phyloP scores from a whole-genome alignment of 2,797 vertebrate genomes.

The Eidolon dupreanum region DNA sequence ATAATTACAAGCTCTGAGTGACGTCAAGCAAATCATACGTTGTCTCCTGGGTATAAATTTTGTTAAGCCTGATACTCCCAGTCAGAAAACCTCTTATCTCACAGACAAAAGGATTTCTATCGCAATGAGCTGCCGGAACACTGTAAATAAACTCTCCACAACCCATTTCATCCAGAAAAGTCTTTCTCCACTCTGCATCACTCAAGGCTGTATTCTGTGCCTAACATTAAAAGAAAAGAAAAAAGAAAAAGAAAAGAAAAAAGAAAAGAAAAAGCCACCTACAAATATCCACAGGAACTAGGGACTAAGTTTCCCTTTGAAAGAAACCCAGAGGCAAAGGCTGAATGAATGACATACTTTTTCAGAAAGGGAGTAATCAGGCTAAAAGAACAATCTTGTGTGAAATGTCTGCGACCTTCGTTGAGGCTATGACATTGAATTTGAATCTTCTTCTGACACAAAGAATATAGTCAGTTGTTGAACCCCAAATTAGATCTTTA shows the following conservation, averaged over 20 bases:
- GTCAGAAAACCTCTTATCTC: slow-evolving; percentile 64
- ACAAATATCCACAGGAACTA: slow-evolving; percentile 47
- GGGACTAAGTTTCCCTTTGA: slow-evolving; percentile 46
- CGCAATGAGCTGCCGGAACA: background rate
- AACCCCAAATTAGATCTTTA: background rate
- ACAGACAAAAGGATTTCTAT: slow-evolving; percentile 56
- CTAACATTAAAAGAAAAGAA: background rate
- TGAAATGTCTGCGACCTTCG: slow-evolving; percentile 25
- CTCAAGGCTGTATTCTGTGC: background rate
- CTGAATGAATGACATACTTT: slow-evolving; percentile 68
- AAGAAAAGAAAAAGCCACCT: background rate
- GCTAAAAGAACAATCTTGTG: slow-evolving; percentile 57
- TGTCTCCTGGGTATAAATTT: slow-evolving; percentile 10
- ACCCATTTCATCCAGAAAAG: slow-evolving; percentile 25
- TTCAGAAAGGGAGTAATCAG: slow-evolving; percentile 66
- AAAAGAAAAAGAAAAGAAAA: background rate
- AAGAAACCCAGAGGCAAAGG: slow-evolving; percentile 62
- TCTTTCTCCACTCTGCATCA: background rate
- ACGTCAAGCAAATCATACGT: slow-evolving; percentile 54
- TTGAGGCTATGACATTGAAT: slow-evolving; percentile 64
- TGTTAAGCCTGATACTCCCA: slow-evolving; percentile 33
- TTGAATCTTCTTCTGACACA: slow-evolving; percentile 55
- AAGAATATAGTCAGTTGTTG: slow-evolving; percentile 61
- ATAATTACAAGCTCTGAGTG: slow-evolving; percentile 45
- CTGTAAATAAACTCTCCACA: slow-evolving; percentile 16